Evolutionary conservation across 2,888 invertebrate genomes (phyloP).

Genomic region (Morpho helenor): DNA sequence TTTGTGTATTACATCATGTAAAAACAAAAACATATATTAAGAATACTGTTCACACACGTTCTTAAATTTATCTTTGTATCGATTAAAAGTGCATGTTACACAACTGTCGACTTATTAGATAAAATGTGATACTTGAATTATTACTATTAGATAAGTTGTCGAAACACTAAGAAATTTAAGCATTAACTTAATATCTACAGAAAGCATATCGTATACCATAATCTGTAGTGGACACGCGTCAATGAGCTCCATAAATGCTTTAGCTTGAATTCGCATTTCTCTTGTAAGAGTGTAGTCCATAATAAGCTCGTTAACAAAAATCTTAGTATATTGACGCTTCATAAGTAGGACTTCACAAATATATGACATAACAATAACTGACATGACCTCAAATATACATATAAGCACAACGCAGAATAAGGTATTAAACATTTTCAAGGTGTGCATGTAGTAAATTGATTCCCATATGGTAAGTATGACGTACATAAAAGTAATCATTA

Average conservation of each 20-base stretch:
- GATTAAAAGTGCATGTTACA: no score
- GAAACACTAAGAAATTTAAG: constrained; percentile 56
- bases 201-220: constrained; percentile 50
- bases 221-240: constrained; percentile 42
- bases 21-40: no score
- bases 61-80: no score
- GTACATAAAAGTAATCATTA: constrained; percentile 46
- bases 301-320: constrained; percentile 51
- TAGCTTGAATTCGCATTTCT: no score
- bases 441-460: constrained; percentile 41
- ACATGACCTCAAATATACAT: constrained; percentile 35
- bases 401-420: constrained; percentile 41
- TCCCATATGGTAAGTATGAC: constrained; percentile 50
- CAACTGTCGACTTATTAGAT: no score
- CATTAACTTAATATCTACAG: constrained; percentile 53
- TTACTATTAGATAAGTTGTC: constrained; percentile 59
- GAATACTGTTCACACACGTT: no score
- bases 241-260: no score
- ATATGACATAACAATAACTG: constrained; percentile 12
- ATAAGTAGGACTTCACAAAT: constrained; percentile 44
- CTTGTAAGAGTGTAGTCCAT: constrained; percentile 45
- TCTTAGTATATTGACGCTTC: constrained; percentile 42
- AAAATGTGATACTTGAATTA: constrained; percentile 52
- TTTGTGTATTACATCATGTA: no score
- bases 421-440: constrained; percentile 28